Percentiles rank a stretch among this genome's conserved stretches.
These are phyloP conservation scores for Drosophila formosana DNA, from an alignment of 2,888 invertebrate genomes.

Conservation along the genomic window DNA sequence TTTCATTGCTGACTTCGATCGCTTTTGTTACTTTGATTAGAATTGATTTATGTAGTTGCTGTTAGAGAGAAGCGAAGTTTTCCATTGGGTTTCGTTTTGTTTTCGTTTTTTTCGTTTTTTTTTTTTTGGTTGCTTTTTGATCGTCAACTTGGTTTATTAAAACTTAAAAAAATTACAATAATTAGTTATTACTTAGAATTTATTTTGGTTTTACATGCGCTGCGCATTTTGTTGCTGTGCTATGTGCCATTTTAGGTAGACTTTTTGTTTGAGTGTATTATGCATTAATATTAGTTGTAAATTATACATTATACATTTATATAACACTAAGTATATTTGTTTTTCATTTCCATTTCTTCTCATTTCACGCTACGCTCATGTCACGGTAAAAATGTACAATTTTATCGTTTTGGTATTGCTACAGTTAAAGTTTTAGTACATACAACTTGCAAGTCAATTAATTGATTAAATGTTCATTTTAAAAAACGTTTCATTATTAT, in stretches of 20 bases:
- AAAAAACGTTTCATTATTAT: slow-evolving; percentile 56
- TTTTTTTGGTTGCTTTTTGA: slow-evolving; percentile 68
- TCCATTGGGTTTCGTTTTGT: slow-evolving; percentile 32
- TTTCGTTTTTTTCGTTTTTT: slow-evolving; percentile 18
- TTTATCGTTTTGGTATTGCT: slow-evolving; percentile 70
- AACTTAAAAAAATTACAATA: slow-evolving; percentile 72
- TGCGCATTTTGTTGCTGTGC: slow-evolving; percentile 78
- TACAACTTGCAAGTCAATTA: slow-evolving; percentile 71
- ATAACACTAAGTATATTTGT: slow-evolving; percentile 65
- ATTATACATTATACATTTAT: slow-evolving; percentile 64
- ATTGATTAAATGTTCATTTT: slow-evolving; percentile 42
- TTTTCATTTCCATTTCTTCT: slow-evolving; percentile 15
- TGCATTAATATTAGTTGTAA: slow-evolving; percentile 68
- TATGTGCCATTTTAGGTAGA: slow-evolving; percentile 73
- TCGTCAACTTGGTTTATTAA: slow-evolving; percentile 81
- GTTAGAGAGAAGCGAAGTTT: slow-evolving; percentile 60
- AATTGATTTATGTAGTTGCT: slow-evolving; percentile 24
- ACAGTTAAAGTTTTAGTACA: slow-evolving; percentile 67
- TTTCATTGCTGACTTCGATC: slow-evolving; percentile 17
- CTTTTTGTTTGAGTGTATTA: slow-evolving; percentile 77
- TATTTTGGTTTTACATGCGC: slow-evolving; percentile 82
- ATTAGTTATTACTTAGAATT: slow-evolving; percentile 69
- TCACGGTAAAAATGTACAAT: slow-evolving; percentile 67
- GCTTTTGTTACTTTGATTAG: slow-evolving; percentile 14
- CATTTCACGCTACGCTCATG: slow-evolving; percentile 5